Base-by-base conservation (phyloP, 1,140 invertebrate genomes). In the Bradysia coprophila region DNA sequence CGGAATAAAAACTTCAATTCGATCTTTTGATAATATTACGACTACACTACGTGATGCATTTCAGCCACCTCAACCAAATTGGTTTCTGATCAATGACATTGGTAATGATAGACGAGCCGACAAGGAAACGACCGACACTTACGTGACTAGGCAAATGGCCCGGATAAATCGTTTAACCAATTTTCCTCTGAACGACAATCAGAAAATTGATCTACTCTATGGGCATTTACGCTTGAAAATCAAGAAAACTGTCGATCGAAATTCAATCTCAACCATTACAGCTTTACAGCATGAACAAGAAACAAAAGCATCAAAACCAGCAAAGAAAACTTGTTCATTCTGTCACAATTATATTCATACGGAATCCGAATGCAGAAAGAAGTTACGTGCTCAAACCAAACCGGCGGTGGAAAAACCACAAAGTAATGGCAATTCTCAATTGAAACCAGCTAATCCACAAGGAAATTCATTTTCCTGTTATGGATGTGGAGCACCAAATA, bases 121-220 rank as follows among this genome's bases (percentile, higher is more conserved):
- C 10, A 34, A 46, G 8, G 41, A 36, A 44, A 15, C 43, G 4
- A 44, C 43, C 6, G 38, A 50, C 34, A 11, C 23, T 13, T 44
- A 46, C 22, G 37, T 45, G 28, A 16, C 37, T 6, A 44, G 39
- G 23, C 41, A 46, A 15, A 23, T 40, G n/a, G 37, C 39, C 9
- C 38, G 43, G 18, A 38, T 49, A 18, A 33, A 43, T 1, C 36
- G 45, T 21, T 32, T 49, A 3, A 10, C 43, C 3, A 31, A 38
- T 13, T 6, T 9, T 11, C 31, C 28, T n/a, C n/a, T n/a, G 5
- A 10, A 19, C 10, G 41, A 49, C 34, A 19, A 10, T 21, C 24
- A 23, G 11, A 22, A 46, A 41, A 31, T 48, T n/a, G 41, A 49
- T 38, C 44, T 50, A 38, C n/a, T 47, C 11, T 50, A 43, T 43